Evolutionary conservation across 2,797 vertebrate species (phyloP).

Genomic region (Sylvia borin): DNA sequence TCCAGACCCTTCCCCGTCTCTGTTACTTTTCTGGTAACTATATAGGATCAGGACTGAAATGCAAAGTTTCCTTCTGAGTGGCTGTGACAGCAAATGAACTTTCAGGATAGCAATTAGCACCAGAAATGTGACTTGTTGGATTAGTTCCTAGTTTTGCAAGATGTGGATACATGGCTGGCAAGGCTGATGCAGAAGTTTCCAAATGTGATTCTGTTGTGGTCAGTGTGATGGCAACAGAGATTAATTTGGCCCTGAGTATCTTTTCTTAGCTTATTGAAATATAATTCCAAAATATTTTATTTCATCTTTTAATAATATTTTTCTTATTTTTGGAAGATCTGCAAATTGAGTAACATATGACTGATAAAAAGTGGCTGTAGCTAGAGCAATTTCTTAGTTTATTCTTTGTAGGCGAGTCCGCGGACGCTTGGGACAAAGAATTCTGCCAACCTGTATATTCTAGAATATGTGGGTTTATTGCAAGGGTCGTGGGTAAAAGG

Average conservation of each 20-base stretch:
- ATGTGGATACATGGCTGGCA: not conserved
- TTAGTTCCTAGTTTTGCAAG: not conserved
- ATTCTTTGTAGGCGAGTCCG: no score
- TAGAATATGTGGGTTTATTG: no score
- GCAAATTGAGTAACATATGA: constrained; percentile 12
- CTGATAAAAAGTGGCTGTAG: not conserved
- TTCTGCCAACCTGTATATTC: no score
- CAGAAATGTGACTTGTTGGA: not conserved
- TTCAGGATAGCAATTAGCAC: not conserved
- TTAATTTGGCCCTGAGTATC: constrained; percentile 38
- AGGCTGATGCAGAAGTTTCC: not conserved
- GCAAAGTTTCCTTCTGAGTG: not conserved
- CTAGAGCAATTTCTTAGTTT: not conserved
- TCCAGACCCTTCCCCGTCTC: not conserved
- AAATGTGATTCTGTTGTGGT: not conserved
- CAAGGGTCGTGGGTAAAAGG: no score
- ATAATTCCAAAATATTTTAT: constrained; percentile 48
- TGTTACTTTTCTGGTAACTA: accelerated
- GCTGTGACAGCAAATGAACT: not conserved
- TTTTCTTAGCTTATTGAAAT: constrained; percentile 55
- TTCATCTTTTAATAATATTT: constrained; percentile 54
- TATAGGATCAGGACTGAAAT: not conserved
- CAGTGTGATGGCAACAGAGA: constrained; percentile 21
- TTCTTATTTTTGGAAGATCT: constrained; percentile 52
- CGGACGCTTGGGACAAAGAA: no score